Base-by-base conservation (phyloP, 2,797 vertebrate species). In the Dallia pectoralis region DNA sequence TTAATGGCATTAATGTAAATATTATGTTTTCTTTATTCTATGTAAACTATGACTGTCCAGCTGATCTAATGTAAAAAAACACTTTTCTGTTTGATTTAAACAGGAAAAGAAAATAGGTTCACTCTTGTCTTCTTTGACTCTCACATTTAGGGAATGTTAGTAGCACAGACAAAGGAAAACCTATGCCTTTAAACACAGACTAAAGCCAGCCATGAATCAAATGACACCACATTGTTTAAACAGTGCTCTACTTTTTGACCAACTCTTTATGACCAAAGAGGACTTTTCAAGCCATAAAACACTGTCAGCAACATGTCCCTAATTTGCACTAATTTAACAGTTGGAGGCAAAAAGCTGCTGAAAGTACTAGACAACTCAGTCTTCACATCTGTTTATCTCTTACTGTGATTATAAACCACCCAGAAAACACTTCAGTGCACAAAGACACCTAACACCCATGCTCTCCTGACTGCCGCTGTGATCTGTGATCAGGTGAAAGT, bases 381-480 rank as follows among this genome's bases (percentile, higher is more conserved):
- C 87, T 90, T 86, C 88, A 44, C 79, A 87, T 89, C 85, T 79
- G 72, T 80, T 63, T 78, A 79, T 67, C 80, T 83, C 78, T 19
- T 73, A 29, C 51, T 47, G 81, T 77, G 61, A 75, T 80, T 70
- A 81, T 75, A 81, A 69, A 76, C 69, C 48, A 76, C 70, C 29
- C 29, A 69, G 69, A 11, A 77, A 59, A 74, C 71, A 74, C 67
- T 69, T 22, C 51, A 3, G 33, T 30, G 64, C 36, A 48, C 12
- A 44, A 44, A 44, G 40, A 8, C 40, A 44, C 53, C 22, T 77
- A 82, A 53, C 70, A 59, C 56, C 47, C 47, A n/a, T 25, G 79
- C 82, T 84, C 64, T 78, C 53, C 80, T 75, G 82, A 81, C 77
- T 49, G 70, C 78, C 74, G 78, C 71, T n/a, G n/a, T n/a, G n/a